phyloP scores from a whole-genome alignment of 2,113 vertebrate species.

The Psittacara wagleri region DNA sequence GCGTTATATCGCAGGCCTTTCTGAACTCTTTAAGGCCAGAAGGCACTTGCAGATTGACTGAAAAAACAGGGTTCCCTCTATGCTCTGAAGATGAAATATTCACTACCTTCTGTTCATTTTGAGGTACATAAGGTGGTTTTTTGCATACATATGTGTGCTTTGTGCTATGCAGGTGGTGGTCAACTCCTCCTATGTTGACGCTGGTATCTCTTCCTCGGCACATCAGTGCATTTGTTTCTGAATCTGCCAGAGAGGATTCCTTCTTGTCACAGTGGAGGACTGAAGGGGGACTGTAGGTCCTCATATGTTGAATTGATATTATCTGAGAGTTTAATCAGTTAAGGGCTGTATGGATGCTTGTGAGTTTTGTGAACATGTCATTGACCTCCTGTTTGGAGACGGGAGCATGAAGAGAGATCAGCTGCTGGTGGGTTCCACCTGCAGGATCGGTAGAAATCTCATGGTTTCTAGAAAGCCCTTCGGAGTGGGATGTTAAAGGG shows the following conservation, averaged over 20 bases:
- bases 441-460: neutral
- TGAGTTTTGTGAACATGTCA: neutral
- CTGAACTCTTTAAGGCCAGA: neutral
- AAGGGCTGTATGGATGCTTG: neutral
- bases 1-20: neutral
- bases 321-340: neutral
- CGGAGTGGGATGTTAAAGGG: neutral
- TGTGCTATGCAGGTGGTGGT: neutral
- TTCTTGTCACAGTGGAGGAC: accelerated
- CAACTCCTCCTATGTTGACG: neutral
- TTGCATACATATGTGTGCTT: neutral
- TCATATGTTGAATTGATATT: neutral
- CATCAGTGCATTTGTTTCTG: neutral
- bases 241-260: neutral
- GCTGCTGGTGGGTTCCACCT: neutral
- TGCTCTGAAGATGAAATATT: neutral
- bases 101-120: neutral
- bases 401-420: neutral
- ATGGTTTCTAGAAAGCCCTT: neutral
- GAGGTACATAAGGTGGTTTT: neutral
- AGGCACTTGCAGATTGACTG: neutral
- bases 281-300: neutral
- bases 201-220: neutral
- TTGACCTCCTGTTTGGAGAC: neutral
- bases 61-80: neutral